Conservation (phyloP, 1,140 invertebrate species). For the Sycobia sp. region DNA sequence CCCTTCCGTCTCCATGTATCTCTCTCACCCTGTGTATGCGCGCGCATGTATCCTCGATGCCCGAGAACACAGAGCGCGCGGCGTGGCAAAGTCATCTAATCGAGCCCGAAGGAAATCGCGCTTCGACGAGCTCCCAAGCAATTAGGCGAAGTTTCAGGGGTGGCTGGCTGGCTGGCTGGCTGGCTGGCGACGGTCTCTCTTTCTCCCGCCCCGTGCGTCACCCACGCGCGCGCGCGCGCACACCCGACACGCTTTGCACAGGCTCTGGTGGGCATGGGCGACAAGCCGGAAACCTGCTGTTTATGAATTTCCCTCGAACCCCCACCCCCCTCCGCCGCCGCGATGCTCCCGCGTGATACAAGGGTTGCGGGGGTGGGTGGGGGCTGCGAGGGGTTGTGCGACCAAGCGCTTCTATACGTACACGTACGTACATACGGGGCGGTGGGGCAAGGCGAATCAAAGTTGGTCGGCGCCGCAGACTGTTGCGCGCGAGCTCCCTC, state of each 20-base stretch:
- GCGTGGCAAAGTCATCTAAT: conserved; percentile 24
- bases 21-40: background rate
- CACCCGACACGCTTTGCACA: background rate
- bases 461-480: background rate
- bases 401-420: too few relatives aligned
- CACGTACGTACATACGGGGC: too few relatives aligned
- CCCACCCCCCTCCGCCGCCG: too few relatives aligned
- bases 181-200: too few relatives aligned
- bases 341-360: too few relatives aligned
- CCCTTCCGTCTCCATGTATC: too few relatives aligned
- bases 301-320: conserved; percentile 25
- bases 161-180: too few relatives aligned
- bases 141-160: conserved; percentile 33
- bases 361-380: too few relatives aligned
- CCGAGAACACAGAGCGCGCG: background rate
- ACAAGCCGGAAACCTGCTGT: conserved; percentile 32
- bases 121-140: conserved; percentile 36
- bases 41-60: background rate
- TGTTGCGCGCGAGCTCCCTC: conserved; percentile 3
- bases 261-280: conserved; percentile 11
- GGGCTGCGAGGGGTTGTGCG: too few relatives aligned
- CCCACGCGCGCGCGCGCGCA: background rate
- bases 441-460: conserved; percentile 3
- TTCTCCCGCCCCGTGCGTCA: background rate
- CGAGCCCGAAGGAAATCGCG: conserved; percentile 37